phyloP scores from a whole-genome alignment of 2,888 invertebrate species.

The Campoletis raptor region DNA sequence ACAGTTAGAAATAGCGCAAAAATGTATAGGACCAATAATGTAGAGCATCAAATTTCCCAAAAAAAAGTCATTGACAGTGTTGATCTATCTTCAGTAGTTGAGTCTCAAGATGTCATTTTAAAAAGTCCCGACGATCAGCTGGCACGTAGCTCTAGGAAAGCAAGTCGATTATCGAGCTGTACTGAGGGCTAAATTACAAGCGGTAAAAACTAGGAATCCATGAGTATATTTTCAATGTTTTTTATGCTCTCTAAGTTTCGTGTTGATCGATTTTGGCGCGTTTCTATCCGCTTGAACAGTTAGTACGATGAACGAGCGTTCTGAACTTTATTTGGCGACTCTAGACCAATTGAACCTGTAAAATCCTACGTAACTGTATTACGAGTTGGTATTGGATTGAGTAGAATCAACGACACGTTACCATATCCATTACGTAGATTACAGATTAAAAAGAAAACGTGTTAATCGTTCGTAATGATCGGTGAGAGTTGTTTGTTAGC shows the following conservation, averaged over 20 bases:
- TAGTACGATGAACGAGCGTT: not conserved
- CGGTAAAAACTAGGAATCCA: not conserved
- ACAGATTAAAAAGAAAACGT: slow-evolving; percentile 19
- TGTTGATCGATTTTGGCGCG: not conserved
- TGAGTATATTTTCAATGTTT: not conserved
- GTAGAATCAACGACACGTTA: not conserved
- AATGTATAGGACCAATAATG: not conserved
- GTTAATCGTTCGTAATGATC: slow-evolving; percentile 23
- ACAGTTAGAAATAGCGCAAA: not conserved
- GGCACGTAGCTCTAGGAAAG: not conserved
- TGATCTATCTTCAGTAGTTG: not conserved
- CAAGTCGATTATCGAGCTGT: not conserved
- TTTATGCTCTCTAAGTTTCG: not conserved
- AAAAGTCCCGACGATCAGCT: not conserved
- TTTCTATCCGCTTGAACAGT: not conserved
- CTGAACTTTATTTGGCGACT: not conserved
- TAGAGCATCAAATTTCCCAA: not conserved
- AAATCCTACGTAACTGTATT: not conserved
- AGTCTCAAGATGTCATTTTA: not conserved
- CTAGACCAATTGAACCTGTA: not conserved
- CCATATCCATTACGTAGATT: not conserved
- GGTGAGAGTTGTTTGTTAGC: slow-evolving; percentile 49
- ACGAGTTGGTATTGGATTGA: not conserved
- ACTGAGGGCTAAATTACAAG: not conserved
- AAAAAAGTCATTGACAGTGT: not conserved